Evolutionary conservation across 37 sponge, comb jelly and placozoan species (phyloP), one percentile per base, ranked within the genome.

Genomic region (Corticium candelabrum): DNA sequence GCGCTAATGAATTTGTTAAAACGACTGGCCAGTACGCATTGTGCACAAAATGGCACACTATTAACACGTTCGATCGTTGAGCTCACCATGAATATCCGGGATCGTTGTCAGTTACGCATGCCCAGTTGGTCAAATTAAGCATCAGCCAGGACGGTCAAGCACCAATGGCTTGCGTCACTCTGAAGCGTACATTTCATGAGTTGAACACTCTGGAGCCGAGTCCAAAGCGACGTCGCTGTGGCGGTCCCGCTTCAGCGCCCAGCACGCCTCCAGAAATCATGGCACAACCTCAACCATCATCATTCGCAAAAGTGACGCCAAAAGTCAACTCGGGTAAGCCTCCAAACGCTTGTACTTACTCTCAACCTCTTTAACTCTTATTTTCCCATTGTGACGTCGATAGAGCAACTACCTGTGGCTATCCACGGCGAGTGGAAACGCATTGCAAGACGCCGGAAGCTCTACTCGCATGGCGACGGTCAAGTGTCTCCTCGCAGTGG

Each of bases 171-270:
- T 50, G 62, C 21, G 89, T 86, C 40, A 94, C 95, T 33, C 50
- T 94, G 7, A 94, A 94, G 56, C 85, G 95, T 40, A 87, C 89
- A 1, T 56, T 94, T 0, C 91, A 94, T 2, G 83, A 89, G 41
- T 37, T 87, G 40, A 79, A 84, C 4, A 84, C 94, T 31, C 37
- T 82, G 62, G 79, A 5, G 3, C 74, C 79, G 57, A 43, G 31
- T 2, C 79, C 84, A 34, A 94, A 94, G 75, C 83, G 89, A 75
- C 82, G 76, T 36, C 38, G 95, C 3, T 94, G 92, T 74, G 75
- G 87, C 1, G 80, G 81, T 35, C 69, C 87, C 1, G 82, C 83
- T 69, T 84, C 80, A 27, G 74, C 87, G 0, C 82, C 85, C 3
- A 86, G 86, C 5, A 27, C 74, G 74, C 15, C 74, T 15, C 83